Conservation (phyloP, 2,888 invertebrate species). For the Athrips mouffetella region DNA sequence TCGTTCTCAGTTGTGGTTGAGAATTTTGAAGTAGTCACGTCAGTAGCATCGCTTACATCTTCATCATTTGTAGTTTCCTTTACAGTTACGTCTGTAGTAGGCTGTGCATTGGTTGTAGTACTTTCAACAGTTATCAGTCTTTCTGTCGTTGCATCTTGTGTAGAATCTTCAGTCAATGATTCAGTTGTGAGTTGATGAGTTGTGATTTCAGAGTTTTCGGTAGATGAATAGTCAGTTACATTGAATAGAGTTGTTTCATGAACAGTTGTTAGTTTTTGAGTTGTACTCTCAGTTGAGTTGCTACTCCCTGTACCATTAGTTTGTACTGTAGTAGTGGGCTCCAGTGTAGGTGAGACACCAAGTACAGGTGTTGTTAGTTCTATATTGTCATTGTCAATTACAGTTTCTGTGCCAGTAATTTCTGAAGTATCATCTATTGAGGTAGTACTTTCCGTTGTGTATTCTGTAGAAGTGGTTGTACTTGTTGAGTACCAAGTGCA, state of each 20-base stretch:
- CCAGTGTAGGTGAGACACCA: neutral
- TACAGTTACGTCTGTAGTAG: neutral
- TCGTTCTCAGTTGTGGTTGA: too few species aligned
- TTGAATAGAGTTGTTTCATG: neutral
- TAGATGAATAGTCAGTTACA: too few species aligned
- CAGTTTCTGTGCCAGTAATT: neutral
- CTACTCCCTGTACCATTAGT: neutral
- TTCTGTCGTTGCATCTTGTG: neutral
- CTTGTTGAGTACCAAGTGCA: conserved; percentile 4
- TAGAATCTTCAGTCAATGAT: neutral
- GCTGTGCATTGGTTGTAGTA: too few species aligned
- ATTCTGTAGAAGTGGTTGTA: neutral
- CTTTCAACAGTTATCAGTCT: neutral
- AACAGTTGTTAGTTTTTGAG: neutral
- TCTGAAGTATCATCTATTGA: neutral
- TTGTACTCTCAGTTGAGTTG: neutral
- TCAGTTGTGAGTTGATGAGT: neutral
- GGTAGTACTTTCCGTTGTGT: neutral
- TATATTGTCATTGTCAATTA: neutral
- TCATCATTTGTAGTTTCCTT: neutral
- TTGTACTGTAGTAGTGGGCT: neutral
- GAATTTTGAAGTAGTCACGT: too few species aligned
- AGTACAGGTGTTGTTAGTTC: neutral
- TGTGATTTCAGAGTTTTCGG: neutral
- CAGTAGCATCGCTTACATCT: too few species aligned